Base-by-base conservation (phyloP, 37 sponge, comb jelly and placozoan species). In the Beroe forskalii region DNA sequence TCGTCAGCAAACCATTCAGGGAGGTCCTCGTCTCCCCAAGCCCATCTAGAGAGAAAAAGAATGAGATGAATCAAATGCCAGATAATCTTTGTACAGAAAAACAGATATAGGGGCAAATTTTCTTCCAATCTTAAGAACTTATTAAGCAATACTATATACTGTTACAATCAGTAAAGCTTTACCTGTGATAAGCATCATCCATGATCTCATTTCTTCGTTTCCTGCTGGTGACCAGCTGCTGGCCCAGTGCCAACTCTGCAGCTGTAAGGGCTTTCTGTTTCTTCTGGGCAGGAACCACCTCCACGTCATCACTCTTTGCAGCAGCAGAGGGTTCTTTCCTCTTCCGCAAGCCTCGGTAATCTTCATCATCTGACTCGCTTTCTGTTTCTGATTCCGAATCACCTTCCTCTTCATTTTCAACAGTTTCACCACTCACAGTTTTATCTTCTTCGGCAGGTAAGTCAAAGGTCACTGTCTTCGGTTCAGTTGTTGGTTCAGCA, bases 1-100 rank as follows among this genome's bases (percentile, higher is more conserved):
- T 98, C 95, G 23, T 93, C 93, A 0, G 60, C 60, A 90, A 98
- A 98, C 99, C 99, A 98, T 62, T 95, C 99, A 19, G 99, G 99
- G 0, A 98, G 90, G 89, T 91, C 89, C 22, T 92, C 93, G 37
- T 98, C 99, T 33, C 92, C 67, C 62, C 92, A 62, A 0, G 95
- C 90, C 94, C 95, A 98, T 25, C 99, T 90, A 28, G 19, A 4
- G 19, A 31, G 60, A 28, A n/a, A n/a, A n/a, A n/a, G n/a, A n/a
- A n/a, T n/a, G n/a, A n/a, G n/a, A n/a, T n/a, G n/a, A n/a, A n/a
- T n/a, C n/a, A n/a, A n/a, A n/a, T n/a, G n/a, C n/a, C n/a, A n/a
- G n/a, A n/a, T n/a, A n/a, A n/a, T n/a, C n/a, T n/a, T n/a, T n/a
- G n/a, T n/a, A n/a, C n/a, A n/a, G n/a, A n/a, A n/a, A n/a, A n/a